phyloP scores from a whole-genome alignment of 2,113 vertebrate species.

The Melanerpes aurifrons region DNA sequence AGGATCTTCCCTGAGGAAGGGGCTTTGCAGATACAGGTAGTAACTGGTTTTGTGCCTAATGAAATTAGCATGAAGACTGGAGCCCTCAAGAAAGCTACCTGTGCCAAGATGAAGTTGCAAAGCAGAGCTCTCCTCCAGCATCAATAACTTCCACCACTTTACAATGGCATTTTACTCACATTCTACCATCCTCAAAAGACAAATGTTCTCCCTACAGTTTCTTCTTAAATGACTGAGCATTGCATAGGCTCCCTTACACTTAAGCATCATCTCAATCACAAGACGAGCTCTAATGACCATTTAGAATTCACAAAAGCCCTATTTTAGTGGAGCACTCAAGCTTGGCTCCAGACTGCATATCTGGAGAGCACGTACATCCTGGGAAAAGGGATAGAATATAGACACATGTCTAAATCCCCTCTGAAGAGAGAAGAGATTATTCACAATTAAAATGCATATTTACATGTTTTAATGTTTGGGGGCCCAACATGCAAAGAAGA shows the following conservation, averaged over 20 bases:
- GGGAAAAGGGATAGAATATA: neutral
- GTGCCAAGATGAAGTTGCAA: neutral
- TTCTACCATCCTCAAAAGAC: neutral
- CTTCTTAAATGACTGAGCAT: neutral
- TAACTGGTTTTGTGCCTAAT: neutral
- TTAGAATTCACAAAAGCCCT: neutral
- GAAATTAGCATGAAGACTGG: neutral
- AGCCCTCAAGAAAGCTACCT: neutral
- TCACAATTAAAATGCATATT: neutral
- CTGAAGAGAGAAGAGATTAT: neutral
- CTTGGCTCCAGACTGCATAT: neutral
- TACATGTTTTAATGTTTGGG: neutral
- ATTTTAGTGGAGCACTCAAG: neutral
- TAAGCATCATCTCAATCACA: neutral
- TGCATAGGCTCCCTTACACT: neutral
- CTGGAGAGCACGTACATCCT: neutral
- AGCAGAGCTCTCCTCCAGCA: neutral
- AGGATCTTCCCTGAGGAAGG: neutral
- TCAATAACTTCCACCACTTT: neutral
- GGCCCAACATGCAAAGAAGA: neutral
- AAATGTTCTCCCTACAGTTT: neutral
- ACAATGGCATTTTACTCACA: neutral
- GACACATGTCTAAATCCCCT: neutral
- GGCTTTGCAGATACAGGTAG: neutral
- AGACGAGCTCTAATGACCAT: neutral